Base-by-base conservation (phyloP, 2,797 vertebrate species). In the Falco biarmicus region DNA sequence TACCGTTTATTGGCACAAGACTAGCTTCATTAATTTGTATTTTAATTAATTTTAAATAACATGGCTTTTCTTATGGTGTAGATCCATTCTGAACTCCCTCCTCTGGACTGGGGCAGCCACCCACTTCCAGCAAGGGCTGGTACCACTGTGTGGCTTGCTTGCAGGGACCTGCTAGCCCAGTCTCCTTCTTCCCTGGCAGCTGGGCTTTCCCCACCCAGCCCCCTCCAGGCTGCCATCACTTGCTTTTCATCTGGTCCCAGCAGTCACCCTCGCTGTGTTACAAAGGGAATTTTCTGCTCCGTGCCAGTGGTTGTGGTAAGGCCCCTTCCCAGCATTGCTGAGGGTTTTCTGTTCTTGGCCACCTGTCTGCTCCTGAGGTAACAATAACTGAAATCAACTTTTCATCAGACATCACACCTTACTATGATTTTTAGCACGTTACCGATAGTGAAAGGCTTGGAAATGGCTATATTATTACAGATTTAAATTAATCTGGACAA, bases 71-170 rank as follows among this genome's bases (percentile, higher is more conserved):
- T 57, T 48, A 78, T 20, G 32, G 16, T 15, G 6, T 29, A 79
- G 32, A 68, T 59, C 24, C 7, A 2, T 94, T 93, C 57, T 71
- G 25, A 90, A 78, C 5, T 1, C 15, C 32, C 14, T 75, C 9
- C 53, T 50, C 53, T 61, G 22, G 39, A 48, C 32, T 56, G 41
- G 22, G 26, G 21, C 2, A 1, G 34, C 28, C 61, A 75, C 18
- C 5, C 17, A 15, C 78, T 87, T 87, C 57, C 68, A 77, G 4
- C 17, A 60, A 29, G 19, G n/a, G 32, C 45, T 39, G 10, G 13
- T 39, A 17, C 0, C 5, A 24, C 20, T 0, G 0, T 22, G n/a
- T 54, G 63, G 10, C 31, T 78, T 11, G 5, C 25, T 41, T 7
- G 1, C 15, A 8, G 19, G 13, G 31, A 57, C 56, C 41, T 87